phyloP scores from a whole-genome alignment of 2,888 invertebrate genomes.

The Syrphus vitripennis region DNA sequence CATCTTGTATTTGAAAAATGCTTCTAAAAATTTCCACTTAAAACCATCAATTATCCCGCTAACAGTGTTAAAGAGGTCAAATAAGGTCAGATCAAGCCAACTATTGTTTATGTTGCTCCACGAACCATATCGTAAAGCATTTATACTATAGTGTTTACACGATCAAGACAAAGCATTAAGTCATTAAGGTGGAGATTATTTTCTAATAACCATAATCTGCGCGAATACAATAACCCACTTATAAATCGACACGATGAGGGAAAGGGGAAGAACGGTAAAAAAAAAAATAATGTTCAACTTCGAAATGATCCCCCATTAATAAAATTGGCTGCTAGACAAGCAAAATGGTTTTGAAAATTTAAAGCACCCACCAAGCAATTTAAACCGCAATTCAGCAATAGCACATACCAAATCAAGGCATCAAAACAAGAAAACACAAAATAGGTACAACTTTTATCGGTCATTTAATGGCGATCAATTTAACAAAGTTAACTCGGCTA shows the following conservation, averaged over 20 bases:
- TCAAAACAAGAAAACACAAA: neutral
- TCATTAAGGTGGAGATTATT: slow-evolving; percentile 23
- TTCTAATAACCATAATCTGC: slow-evolving; percentile 23
- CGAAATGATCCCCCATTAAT: slow-evolving; percentile 28
- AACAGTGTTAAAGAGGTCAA: neutral
- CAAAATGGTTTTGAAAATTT: slow-evolving; percentile 9
- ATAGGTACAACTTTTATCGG: slow-evolving; percentile 57
- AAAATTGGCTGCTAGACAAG: slow-evolving; percentile 19
- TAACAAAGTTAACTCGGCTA: slow-evolving; percentile 69
- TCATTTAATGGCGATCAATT: slow-evolving; percentile 68
- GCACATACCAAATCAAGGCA: neutral
- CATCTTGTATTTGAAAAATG: neutral
- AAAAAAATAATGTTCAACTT: slow-evolving; percentile 12
- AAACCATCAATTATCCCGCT: neutral
- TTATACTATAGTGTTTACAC: neutral
- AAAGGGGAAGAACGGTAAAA: neutral
- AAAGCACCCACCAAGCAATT: slow-evolving; percentile 22
- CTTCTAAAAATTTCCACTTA: neutral
- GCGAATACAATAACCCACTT: slow-evolving; percentile 1
- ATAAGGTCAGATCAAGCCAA: neutral
- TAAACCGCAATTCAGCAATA: too few relatives aligned
- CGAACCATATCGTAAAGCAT: neutral
- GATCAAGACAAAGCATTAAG: slow-evolving; percentile 26
- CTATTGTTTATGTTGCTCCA: neutral
- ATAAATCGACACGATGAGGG: neutral